Evolutionary conservation across 2,797 vertebrate species (phyloP), one percentile per base, ranked within the genome.

Genomic region (Pogoniulus pusillus): DNA sequence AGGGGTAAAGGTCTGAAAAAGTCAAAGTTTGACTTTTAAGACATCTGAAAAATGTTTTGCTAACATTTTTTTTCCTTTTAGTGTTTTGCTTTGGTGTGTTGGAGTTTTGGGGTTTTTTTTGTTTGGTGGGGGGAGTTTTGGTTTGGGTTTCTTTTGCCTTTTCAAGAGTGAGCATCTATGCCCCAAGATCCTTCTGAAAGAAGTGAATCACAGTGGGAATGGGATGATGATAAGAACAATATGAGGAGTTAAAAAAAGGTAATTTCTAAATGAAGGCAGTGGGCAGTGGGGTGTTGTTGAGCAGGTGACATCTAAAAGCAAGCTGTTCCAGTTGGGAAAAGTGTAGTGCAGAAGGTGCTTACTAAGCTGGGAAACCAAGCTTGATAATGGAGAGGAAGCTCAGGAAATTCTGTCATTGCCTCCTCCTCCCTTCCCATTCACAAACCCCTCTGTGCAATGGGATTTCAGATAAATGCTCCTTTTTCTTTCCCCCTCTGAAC

Each of bases 291-390:
- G 87, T 90, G 89, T 62, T 94, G 90, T 91, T 92, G 83, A 90
- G 63, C 83, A 90, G 90, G 81, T 91, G 93, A 95, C 62, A 63
- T 82, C 64, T 93, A 79, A 95, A 95, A 95, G 95, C 90, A 96
- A 94, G 90, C 91, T 94, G 90, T 90, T 90, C 91, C 76, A 74
- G 93, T 90, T 93, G 75, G 75, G 82, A 95, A 93, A 87, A 95
- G 65, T 82, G 58, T 78, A 81, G 59, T 39, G 47, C 55, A 75
- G 75, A 93, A 94, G 91, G 78, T 0, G 47, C 92, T 94, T 95
- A 93, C 69, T 92, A 95, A 94, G 93, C 91, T 83, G 80, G 89
- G 93, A 94, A 94, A 91, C 87, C 85, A 92, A 93, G 90, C 92
- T 81, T 83, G 79, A 87, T 93, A 92, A 95, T 93, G 94, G 94